Evolutionary conservation across 2,888 invertebrate genomes (phyloP).

Genomic region (Pammene aurita): DNA sequence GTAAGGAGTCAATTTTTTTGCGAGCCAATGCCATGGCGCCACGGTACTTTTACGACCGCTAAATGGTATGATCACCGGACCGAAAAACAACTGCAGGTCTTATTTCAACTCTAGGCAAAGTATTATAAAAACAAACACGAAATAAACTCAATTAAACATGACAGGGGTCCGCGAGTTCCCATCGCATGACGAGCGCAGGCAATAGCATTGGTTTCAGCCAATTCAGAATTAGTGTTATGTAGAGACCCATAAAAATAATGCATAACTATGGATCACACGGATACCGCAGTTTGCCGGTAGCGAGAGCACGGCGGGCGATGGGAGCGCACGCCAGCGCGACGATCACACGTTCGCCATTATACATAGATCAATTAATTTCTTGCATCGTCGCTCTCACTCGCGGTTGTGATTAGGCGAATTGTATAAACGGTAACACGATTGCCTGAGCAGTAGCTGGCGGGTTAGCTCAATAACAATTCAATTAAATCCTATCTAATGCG

Average conservation of each 20-base stretch:
- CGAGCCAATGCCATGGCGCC: no score
- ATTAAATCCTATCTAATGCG: conserved; percentile 53
- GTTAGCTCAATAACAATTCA: conserved; percentile 61
- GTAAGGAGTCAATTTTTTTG: no score
- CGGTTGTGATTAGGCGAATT: conserved; percentile 72
- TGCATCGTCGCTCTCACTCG: conserved; percentile 63
- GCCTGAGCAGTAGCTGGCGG: conserved; percentile 61
- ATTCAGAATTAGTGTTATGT: neutral
- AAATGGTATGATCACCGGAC: neutral
- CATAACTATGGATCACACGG: no score
- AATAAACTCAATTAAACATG: neutral
- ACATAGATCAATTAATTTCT: conserved; percentile 62
- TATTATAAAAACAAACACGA: neutral
- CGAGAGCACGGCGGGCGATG: conserved; percentile 42
- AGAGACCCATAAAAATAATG: no score
- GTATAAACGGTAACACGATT: conserved; percentile 68
- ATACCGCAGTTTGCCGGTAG: no score
- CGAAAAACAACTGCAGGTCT: neutral
- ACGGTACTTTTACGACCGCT: neutral
- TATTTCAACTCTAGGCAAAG: neutral
- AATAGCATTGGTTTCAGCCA: neutral
- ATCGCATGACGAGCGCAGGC: neutral
- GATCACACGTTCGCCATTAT: conserved; percentile 49
- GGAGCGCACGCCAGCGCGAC: conserved; percentile 47
- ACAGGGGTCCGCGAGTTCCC: neutral